Evolutionary conservation across 1,140 invertebrate genomes (phyloP), one percentile per base, ranked within the genome.

Genomic region (Lutraria rhynchaena): DNA sequence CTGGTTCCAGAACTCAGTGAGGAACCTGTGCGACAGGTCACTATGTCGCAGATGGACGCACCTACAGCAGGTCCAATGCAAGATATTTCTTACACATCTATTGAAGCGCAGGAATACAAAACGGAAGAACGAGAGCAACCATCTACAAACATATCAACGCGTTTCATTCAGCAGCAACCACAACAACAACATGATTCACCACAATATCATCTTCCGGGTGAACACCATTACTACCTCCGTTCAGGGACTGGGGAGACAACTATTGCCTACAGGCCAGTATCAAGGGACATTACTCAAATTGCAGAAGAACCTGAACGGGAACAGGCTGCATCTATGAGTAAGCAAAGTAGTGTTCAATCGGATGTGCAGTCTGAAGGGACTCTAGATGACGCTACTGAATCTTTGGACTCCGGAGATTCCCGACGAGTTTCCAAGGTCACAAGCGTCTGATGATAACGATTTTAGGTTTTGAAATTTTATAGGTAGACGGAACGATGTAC

Each of bases 351-450:
- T 24, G 58, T 77, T 19, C 75, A 77, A 67, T 84, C 71, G 31
- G 83, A 85, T 24, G 70, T 74, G 9, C 85, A 83, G 35, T 76
- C 81, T 22, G 82, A 86, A 44, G 78, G 53, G 19, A 83, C 83
- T 46, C 41, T 80, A n/a, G 76, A 78, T 46, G 76, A 82, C 29
- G 83, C 81, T n/a, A 78, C 83, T n/a, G 84, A 85, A 61, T 83
- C 85, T 0, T 81, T 83, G 7, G 85, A 86, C 53, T 86, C 85
- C 1, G 84, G 83, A 2, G 85, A 86, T 46, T 86, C 85, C 15
- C 81, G 84, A n/a, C 80, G 81, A 4, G 75, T 84, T 33, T 74
- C 85, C 1, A 86, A 86, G 51, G 83, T 85, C 31, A 86, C 85
- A 1, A 86, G 85, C 51, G 85, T 86, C 11, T 85, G 73, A 86